A percentile compares a stretch with the other conserved stretches of the same genome.
Evolutionary conservation across 2,797 vertebrate genomes (phyloP).

Genomic region (Notamacropus eugenii): DNA sequence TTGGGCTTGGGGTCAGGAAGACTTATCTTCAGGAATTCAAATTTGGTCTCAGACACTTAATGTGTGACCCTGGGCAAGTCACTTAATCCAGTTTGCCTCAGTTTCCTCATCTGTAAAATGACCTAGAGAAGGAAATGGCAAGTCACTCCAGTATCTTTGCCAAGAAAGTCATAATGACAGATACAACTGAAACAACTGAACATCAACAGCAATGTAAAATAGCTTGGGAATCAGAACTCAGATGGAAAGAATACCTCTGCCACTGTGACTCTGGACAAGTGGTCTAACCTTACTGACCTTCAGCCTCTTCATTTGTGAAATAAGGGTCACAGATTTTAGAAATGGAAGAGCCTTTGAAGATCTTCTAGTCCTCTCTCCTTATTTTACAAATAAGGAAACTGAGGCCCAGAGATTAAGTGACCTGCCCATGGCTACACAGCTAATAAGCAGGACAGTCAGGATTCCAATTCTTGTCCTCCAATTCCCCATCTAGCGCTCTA

Average conservation of each 20-base stretch:
- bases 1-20: neutral
- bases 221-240: neutral
- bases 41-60: neutral
- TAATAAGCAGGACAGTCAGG: neutral
- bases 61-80: neutral
- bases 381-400: neutral
- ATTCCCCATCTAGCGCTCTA: neutral
- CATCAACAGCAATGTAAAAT: neutral
- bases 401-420: neutral
- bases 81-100: neutral
- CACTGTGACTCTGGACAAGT: neutral
- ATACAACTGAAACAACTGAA: neutral
- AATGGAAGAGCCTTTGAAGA: neutral
- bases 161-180: neutral
- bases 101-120: neutral
- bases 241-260: neutral
- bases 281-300: neutral
- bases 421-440: neutral
- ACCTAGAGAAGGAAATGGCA: neutral
- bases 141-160: neutral
- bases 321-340: neutral
- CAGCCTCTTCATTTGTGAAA: neutral
- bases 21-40: neutral
- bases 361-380: neutral
- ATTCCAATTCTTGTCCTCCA: neutral